Evolutionary conservation across 2,113 vertebrate genomes (phyloP).

Genomic region (Danionella cerebrum): DNA sequence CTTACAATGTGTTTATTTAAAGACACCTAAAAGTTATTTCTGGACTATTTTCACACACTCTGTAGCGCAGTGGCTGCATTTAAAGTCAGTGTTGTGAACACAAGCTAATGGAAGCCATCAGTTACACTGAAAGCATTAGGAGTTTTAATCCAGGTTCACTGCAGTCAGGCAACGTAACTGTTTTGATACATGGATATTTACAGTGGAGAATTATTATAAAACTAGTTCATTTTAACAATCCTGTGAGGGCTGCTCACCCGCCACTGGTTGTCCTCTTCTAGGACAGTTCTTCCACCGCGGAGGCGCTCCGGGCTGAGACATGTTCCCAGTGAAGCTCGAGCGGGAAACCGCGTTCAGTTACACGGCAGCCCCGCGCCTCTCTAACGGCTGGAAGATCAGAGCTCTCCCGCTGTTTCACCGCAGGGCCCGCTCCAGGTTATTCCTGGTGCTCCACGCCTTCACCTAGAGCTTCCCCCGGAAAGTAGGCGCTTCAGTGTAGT

Average conservation of each 20-base stretch:
- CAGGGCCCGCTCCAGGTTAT: conserved; percentile 25
- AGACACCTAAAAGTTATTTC: background rate
- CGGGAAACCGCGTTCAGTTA: conserved; percentile 16
- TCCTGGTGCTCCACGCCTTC: background rate
- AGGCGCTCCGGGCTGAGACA: conserved; percentile 86
- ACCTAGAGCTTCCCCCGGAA: background rate
- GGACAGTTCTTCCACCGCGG: conserved; percentile 92
- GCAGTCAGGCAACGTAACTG: background rate
- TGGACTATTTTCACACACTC: background rate
- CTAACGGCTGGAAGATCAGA: conserved; percentile 15
- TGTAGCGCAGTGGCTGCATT: background rate
- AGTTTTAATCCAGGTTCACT: background rate
- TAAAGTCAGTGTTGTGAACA: background rate
- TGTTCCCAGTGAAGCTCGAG: conserved; percentile 36
- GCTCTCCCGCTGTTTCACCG: conserved; percentile 26
- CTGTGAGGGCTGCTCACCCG: conserved; percentile 66
- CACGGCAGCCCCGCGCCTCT: conserved; percentile 9
- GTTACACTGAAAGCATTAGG: background rate
- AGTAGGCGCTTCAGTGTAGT: background rate
- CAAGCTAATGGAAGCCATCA: background rate
- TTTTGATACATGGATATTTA: no score
- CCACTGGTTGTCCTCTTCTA: conserved; percentile 86
- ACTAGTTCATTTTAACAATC: no score
- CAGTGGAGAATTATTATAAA: no score
- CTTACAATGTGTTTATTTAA: no score